These are phyloP conservation scores for Antigone vipio DNA, from an alignment of 2,113 vertebrate species.

Conservation along the genomic window DNA sequence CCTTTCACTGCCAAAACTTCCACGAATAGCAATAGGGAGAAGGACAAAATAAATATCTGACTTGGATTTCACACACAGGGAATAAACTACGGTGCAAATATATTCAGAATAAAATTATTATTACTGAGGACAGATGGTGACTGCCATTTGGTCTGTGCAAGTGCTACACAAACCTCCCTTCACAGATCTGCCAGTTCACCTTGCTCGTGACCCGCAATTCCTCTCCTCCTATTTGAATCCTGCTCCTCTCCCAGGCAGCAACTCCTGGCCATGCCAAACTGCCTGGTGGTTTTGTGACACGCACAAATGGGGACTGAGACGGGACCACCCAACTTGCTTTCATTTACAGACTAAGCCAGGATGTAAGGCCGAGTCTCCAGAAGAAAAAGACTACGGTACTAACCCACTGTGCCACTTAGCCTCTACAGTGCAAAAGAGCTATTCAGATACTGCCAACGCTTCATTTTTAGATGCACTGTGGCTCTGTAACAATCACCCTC, in stretches of 20 bases:
- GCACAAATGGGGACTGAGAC: slow-evolving; percentile 42
- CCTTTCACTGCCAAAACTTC: background rate
- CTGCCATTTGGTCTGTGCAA: background rate
- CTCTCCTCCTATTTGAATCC: background rate
- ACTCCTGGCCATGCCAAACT: slow-evolving; percentile 17
- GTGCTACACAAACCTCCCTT: background rate
- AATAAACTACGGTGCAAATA: background rate
- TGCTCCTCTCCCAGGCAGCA: slow-evolving; percentile 7
- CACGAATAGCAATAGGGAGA: background rate
- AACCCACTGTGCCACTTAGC: slow-evolving; percentile 64
- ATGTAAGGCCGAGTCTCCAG: slow-evolving; percentile 11
- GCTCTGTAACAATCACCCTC: slow-evolving; percentile 14
- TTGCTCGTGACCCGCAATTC: background rate
- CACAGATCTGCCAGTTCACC: background rate
- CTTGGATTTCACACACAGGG: background rate
- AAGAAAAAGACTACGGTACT: slow-evolving; percentile 50
- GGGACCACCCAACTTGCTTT: slow-evolving; percentile 75
- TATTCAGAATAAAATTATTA: background rate
- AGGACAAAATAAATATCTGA: background rate
- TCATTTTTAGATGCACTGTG: background rate
- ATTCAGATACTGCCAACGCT: slow-evolving; percentile 37
- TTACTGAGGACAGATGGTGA: background rate
- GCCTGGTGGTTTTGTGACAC: slow-evolving; percentile 57
- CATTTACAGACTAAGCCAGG: slow-evolving; percentile 43
- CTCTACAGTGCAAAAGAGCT: slow-evolving; percentile 20